These are phyloP conservation scores for Spodoptera litura DNA, from an alignment of 1,140 invertebrate species.

Conservation along the genomic window DNA sequence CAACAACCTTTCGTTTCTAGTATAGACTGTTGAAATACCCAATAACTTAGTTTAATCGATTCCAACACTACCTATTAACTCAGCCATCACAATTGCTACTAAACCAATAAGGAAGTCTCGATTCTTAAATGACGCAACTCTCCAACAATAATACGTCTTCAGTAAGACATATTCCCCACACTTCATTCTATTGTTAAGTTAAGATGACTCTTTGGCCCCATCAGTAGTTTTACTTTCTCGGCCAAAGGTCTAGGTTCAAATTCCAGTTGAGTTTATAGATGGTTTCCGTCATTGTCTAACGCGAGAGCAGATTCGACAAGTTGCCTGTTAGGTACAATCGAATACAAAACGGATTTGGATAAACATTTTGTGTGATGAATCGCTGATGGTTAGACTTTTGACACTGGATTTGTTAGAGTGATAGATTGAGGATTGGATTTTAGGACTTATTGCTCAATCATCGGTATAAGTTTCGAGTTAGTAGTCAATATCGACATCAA, in stretches of 20 bases:
- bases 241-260: slow-evolving; percentile 45
- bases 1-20: too few relatives aligned
- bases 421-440: too few relatives aligned
- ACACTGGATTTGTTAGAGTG: too few relatives aligned
- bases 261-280: slow-evolving; percentile 46
- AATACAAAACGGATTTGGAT: background rate
- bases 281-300: slow-evolving; percentile 45
- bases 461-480: too few relatives aligned
- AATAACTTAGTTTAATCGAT: too few relatives aligned
- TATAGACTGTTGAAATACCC: too few relatives aligned
- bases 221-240: slow-evolving; percentile 44
- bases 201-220: slow-evolving; percentile 40
- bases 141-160: slow-evolving; percentile 25
- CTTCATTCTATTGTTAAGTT: slow-evolving; percentile 47
- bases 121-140: too few relatives aligned
- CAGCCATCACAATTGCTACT: too few relatives aligned
- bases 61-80: too few relatives aligned
- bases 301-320: slow-evolving; percentile 23
- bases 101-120: too few relatives aligned
- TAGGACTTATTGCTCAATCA: too few relatives aligned
- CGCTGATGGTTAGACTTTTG: background rate
- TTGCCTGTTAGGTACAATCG: slow-evolving; percentile 17
- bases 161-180: slow-evolving; percentile 40
- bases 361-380: background rate
- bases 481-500: too few relatives aligned